Evolutionary conservation across 2,888 invertebrate genomes (phyloP), one percentile per base, ranked within the genome.

Genomic region (Andrena camellia): DNA sequence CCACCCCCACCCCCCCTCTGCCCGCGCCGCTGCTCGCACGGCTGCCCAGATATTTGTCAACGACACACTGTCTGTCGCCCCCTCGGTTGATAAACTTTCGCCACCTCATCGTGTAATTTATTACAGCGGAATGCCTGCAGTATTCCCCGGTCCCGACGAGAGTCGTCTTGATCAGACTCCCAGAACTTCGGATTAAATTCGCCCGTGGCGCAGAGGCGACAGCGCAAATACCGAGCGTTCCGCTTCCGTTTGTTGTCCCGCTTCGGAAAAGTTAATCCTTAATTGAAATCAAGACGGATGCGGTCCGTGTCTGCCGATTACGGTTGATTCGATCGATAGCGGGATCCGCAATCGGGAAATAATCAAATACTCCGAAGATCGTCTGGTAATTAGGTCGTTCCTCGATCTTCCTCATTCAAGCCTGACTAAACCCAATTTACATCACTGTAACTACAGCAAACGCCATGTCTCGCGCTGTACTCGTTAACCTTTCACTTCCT

Each of bases 101-200:
- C 66, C 52, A 48, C 29, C 62, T 35, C 6, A 57, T 29, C 42
- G 23, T 42, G 60, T 48, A 69, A 80, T 77, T 77, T 77, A 66
- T 80, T 71, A 71, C 70, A 42, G n/a, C 33, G 42, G 54, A 67
- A 80, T 70, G 62, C 52, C 52, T 13, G 20, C 50, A 10, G 7
- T 52, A 10, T 62, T 50, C 63, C 35, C 26, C 23, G n/a, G 20
- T 33, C 6, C 50, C 35, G 69, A 70, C 50, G 59, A 59, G 75
- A 75, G 57, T 50, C 29, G 68, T 20, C 50, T 69, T 29, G 59
- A 78, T 74, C 75, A 48, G 68, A 68, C 48, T 52, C 63, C 69
- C 33, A 6, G 50, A 79, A 79, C 57, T 75, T 79, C 75, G 33
- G 69, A 79, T 79, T 75, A 68, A 76, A 69, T 75, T 64, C 63